Percentiles rank a stretch among this genome's conserved stretches.
phyloP scores from a whole-genome alignment of 2,113 vertebrate species.

The Ictidomys tridecemlineatus region DNA sequence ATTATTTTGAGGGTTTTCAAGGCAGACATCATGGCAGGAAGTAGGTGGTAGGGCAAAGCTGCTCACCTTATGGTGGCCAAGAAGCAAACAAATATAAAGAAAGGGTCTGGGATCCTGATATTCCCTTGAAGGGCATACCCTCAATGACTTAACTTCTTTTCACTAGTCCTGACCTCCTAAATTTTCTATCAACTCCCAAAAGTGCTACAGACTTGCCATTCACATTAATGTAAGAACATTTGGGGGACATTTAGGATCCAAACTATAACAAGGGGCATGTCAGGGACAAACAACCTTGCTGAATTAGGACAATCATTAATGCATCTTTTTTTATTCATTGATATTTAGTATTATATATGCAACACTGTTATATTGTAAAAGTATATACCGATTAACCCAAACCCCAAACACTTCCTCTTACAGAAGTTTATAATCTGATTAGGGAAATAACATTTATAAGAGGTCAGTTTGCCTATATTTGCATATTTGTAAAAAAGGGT shows the following conservation, averaged over 20 bases:
- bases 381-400: not conserved
- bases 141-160: not conserved
- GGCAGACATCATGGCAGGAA: not conserved
- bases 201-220: not conserved
- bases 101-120: not conserved
- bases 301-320: conserved; percentile 6
- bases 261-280: not conserved
- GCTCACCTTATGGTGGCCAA: not conserved
- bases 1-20: not conserved
- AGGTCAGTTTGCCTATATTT: conserved; percentile 41
- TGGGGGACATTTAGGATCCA: not conserved
- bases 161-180: not conserved
- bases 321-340: conserved; percentile 26
- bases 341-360: not conserved
- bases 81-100: no score
- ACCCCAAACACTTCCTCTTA: not conserved
- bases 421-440: conserved; percentile 37
- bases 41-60: not conserved
- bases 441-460: conserved; percentile 34
- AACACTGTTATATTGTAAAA: conserved; percentile 36
- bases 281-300: not conserved
- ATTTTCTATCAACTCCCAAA: not conserved
- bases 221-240: not conserved
- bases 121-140: not conserved
- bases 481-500: conserved; percentile 9